Base-by-base conservation (phyloP, 1,140 invertebrate genomes). In the Pectinophora gossypiella region DNA sequence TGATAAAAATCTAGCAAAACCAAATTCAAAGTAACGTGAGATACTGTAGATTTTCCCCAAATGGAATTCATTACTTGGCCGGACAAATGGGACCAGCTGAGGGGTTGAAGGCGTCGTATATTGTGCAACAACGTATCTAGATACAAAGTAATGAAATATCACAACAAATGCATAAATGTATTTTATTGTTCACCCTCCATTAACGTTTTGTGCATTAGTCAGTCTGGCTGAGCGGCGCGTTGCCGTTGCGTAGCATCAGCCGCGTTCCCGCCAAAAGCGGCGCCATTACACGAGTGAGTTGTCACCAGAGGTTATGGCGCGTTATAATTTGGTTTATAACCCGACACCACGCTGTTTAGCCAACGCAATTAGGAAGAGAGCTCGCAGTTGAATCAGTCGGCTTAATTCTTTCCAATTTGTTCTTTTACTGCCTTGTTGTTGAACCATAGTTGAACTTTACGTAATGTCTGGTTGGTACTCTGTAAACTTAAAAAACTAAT, bases 261-360 rank as follows among this genome's bases (percentile, higher is more conserved):
- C 27, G 12, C 5, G 10, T 13, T 44, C 42, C 19, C 19, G 18
- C 42, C 50, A 52, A 16, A 40, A 18, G 72, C 69, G 77, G 64
- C 75, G 74, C 72, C 79, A 81, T 85, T 83, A 76, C 74, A 81
- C 82, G 78, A 82, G 55, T 78, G 79, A 85, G 61, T 83, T 78
- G 79, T 78, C 77, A 76, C 48, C 65, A 53, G 65, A 78, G 60
- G 79, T 76, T 85, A 85, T 85, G 79, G 82, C 47, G 77, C 82
- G 82, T 74, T 72, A 80, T 82, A 83, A 85, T 85, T 85, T 85
- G 69, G 72, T 85, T 83, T 85, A 83, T 85, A 80, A 72, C 78
- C 72, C 68, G 56, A 79, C 76, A 78, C 75, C 36, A 40, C 36
- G 36, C 36, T 40, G 36, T 40, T 40, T 18, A 40, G 36, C 16